Evolutionary conservation across 2,113 vertebrate species (phyloP).

Genomic region (Dissostichus mawsoni): DNA sequence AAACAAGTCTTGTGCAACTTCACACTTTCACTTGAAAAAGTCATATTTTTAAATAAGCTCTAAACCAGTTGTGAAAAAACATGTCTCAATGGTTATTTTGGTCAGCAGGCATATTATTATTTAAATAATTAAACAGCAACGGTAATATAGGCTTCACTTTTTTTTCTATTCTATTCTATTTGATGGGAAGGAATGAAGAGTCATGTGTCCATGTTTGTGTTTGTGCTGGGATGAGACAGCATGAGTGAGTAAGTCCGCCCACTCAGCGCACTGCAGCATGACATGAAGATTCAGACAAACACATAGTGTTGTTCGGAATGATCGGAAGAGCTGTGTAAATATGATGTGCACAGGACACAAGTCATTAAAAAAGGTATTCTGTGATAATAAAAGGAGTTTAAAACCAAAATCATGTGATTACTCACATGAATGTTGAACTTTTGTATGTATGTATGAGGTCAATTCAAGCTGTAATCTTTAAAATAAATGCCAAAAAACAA

Average conservation of each 20-base stretch:
- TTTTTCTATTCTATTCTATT: too few species aligned
- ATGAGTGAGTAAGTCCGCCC: conserved; percentile 35
- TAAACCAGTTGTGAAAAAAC: background rate
- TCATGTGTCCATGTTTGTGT: conserved; percentile 5
- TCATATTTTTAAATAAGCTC: background rate
- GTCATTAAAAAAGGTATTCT: background rate
- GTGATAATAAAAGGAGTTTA: background rate
- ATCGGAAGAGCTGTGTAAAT: background rate
- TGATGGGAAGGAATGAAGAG: too few species aligned
- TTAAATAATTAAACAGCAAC: background rate
- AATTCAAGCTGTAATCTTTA: background rate
- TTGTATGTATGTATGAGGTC: background rate
- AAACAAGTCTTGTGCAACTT: background rate
- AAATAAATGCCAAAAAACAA: background rate
- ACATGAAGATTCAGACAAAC: conserved; percentile 17
- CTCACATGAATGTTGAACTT: background rate
- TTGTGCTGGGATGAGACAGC: conserved; percentile 23
- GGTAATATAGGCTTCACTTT: background rate
- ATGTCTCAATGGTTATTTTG: background rate
- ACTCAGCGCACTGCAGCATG: conserved; percentile 48
- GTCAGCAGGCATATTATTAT: too few species aligned
- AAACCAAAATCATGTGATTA: background rate
- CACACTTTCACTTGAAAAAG: too few species aligned
- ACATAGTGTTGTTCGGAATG: conserved; percentile 15
- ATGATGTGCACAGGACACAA: background rate